Percentiles rank a stretch among this genome's conserved stretches.
Conservation (phyloP, 1,140 invertebrate genomes). For the Brachionus rotundiformis region DNA sequence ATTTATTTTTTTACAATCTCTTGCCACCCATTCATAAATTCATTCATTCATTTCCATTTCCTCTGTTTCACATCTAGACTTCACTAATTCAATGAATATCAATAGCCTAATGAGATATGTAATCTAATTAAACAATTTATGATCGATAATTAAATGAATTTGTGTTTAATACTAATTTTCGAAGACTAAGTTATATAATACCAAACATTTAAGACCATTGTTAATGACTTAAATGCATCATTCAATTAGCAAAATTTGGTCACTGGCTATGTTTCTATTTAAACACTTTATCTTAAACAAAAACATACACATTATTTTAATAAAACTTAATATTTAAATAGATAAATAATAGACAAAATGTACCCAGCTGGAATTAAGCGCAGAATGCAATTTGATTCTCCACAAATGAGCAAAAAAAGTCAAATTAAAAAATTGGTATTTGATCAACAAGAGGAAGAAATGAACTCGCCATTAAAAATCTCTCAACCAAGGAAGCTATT, state of each 20-base stretch:
- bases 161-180: not conserved
- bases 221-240: conserved; percentile 7
- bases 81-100: conserved; percentile 2
- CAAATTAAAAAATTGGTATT: not conserved
- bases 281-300: not conserved
- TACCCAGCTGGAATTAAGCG: not conserved
- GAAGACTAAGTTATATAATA: conserved; percentile 9
- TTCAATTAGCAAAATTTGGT: not conserved
- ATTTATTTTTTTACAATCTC: not conserved
- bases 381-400: conserved; percentile 4
- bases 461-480: not conserved
- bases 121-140: conserved; percentile 38
- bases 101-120: not conserved
- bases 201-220: conserved; percentile 23
- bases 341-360: not conserved
- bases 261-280: not conserved
- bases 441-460: not conserved
- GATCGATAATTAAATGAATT: not conserved
- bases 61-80: not conserved
- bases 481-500: not conserved
- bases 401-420: not conserved
- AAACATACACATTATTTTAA: too few species aligned
- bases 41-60: not conserved
- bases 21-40: not conserved
- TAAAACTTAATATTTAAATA: too few species aligned